A percentile compares a stretch with the other conserved stretches of the same genome.
These are phyloP conservation scores for Nasonia giraulti DNA, from an alignment of 1,140 invertebrate genomes.

Conservation along the genomic window DNA sequence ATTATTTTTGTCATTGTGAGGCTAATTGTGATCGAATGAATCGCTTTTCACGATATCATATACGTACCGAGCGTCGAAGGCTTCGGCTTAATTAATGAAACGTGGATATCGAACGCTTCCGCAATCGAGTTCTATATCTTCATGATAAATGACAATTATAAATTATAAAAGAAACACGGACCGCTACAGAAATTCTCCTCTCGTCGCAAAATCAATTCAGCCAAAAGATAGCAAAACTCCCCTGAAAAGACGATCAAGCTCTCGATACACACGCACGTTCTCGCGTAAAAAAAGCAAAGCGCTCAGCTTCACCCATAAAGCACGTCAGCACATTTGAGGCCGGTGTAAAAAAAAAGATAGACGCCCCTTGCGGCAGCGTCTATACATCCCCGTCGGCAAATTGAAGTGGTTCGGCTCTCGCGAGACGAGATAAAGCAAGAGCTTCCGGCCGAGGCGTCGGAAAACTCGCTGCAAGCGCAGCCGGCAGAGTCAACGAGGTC, in stretches of 20 bases:
- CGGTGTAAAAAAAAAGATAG: not conserved
- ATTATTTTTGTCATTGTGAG: no score
- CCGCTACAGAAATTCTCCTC: not conserved
- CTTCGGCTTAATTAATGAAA: no score
- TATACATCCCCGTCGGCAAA: constrained; percentile 6
- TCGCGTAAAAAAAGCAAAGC: not conserved
- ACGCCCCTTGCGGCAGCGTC: not conserved
- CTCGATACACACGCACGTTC: not conserved
- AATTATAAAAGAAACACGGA: not conserved
- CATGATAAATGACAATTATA: no score
- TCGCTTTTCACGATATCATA: no score
- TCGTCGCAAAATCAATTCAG: not conserved
- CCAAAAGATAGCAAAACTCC: not conserved
- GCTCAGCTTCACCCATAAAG: not conserved
- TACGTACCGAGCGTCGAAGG: no score
- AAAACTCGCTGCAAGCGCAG: constrained; percentile 23
- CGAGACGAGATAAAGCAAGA: constrained; percentile 41
- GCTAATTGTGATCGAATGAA: no score
- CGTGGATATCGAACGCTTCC: no score
- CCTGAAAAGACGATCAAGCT: not conserved
- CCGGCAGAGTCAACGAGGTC: constrained; percentile 37
- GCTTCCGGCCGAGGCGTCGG: constrained; percentile 18
- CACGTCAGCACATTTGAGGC: not conserved
- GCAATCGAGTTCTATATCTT: no score
- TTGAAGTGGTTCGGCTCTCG: constrained; percentile 26